Conservation (phyloP, 2,113 vertebrate species). For the Eurystomus gularis region DNA sequence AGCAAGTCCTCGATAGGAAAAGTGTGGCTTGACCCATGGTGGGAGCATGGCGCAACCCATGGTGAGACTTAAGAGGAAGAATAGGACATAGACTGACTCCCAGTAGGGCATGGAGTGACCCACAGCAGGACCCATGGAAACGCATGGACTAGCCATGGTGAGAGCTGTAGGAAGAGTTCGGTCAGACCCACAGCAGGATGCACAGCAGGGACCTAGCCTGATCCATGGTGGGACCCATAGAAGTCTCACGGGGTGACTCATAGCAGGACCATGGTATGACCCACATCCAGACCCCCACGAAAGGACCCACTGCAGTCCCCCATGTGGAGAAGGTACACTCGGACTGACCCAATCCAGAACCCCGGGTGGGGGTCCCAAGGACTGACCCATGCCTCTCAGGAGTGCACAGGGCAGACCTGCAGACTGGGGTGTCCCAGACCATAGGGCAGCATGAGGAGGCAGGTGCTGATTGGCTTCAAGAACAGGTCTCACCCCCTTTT, state of each 20-base stretch:
- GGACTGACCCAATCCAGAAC: background rate
- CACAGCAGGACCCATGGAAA: background rate
- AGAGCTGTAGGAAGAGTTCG: background rate
- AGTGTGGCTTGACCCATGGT: background rate
- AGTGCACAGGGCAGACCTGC: background rate
- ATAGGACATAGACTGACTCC: background rate
- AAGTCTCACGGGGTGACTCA: background rate
- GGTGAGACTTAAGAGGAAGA: background rate
- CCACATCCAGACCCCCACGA: background rate
- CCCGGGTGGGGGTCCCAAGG: background rate
- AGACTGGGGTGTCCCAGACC: no score
- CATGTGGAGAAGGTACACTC: background rate
- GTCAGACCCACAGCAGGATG: background rate
- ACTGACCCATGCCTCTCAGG: background rate
- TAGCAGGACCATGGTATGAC: background rate
- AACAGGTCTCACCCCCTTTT: background rate
- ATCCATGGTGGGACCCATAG: background rate
- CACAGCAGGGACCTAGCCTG: background rate
- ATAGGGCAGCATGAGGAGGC: background rate
- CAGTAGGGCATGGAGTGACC: background rate
- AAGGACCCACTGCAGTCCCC: background rate
- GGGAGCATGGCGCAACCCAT: background rate
- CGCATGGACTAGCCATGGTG: background rate
- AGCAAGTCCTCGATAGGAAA: no score
- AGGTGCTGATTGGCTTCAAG: background rate